Conservation (phyloP, 2,797 vertebrate species). For the Heteromormyrus szaboi region DNA sequence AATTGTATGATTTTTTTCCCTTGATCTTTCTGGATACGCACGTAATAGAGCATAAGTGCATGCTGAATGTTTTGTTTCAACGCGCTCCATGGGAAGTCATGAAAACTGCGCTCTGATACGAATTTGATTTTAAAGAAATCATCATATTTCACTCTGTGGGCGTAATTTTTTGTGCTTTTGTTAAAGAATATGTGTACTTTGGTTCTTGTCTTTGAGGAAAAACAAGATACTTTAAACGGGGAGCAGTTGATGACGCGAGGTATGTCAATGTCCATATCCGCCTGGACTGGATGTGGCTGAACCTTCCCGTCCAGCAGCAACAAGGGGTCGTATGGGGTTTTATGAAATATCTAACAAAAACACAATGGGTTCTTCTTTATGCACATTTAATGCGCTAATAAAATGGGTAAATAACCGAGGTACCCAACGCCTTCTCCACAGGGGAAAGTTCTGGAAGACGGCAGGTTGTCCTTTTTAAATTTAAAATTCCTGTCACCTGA, state of each 20-base stretch:
- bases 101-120: neutral
- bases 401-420: neutral
- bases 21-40: neutral
- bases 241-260: neutral
- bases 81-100: neutral
- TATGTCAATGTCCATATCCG: too few species aligned
- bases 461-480: conserved; percentile 1
- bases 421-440: neutral
- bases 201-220: neutral
- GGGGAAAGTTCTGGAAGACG: neutral
- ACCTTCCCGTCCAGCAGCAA: neutral
- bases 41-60: neutral
- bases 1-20: neutral
- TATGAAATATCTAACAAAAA: neutral
- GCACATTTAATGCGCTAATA: neutral
- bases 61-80: neutral
- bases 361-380: neutral
- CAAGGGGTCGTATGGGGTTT: neutral
- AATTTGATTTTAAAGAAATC: neutral
- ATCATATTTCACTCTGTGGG: neutral
- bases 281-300: too few species aligned
- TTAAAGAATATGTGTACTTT: neutral
- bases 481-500: conserved; percentile 6
- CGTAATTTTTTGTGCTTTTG: neutral
- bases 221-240: neutral